phyloP scores from a whole-genome alignment of 1,140 invertebrate species.

The Saccostrea cuccullata region DNA sequence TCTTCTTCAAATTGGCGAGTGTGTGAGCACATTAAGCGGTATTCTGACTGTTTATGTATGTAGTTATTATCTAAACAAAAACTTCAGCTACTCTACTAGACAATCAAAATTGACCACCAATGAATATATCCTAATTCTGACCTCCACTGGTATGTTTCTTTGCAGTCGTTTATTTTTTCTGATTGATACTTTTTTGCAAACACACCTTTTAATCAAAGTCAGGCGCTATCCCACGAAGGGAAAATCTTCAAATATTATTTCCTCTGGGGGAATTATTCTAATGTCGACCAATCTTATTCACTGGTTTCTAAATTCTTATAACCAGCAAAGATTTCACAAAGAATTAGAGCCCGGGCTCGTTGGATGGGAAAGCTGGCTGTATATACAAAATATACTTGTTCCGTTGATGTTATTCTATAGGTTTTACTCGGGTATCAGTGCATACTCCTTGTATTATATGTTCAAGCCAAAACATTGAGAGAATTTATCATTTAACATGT shows the following conservation, averaged over 20 bases:
- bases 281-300: not conserved
- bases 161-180: not conserved
- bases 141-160: not conserved
- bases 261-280: not conserved
- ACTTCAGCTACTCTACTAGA: not conserved
- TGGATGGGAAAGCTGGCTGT: not conserved
- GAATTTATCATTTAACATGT: too few species aligned
- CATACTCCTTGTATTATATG: not conserved
- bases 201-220: not conserved
- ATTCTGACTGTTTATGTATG: not conserved
- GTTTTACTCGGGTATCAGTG: not conserved
- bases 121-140: not conserved
- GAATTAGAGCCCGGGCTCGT: not conserved
- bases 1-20: not conserved
- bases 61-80: not conserved
- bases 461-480: not conserved
- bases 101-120: not conserved
- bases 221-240: not conserved
- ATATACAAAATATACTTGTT: not conserved
- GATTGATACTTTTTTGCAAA: not conserved
- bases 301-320: constrained; percentile 11
- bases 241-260: not conserved
- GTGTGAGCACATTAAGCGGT: not conserved
- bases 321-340: not conserved
- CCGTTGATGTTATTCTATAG: not conserved